Evolutionary conservation across 1,140 invertebrate species (phyloP), one percentile per base, ranked within the genome.

Genomic region (Globodera rostochiensis): DNA sequence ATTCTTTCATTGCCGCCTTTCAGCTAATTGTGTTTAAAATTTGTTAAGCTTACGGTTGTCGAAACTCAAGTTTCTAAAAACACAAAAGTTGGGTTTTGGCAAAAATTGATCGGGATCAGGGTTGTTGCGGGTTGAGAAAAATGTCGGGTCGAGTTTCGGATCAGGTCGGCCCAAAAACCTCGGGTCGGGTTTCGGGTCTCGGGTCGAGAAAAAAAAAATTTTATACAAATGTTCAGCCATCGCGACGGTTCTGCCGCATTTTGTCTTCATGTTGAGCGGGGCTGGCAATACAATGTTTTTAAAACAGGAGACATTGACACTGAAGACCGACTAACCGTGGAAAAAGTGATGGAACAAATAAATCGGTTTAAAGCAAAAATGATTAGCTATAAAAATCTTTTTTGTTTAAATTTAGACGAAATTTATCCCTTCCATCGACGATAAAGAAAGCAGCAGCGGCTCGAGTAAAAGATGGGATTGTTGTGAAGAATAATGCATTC

Each of bases 271-370:
- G 83, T 88, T 0, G 83, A 77, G 70, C 83, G 77, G n/a, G 78
- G 81, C n/a, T 88, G 87, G 87, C 88, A 89, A 77, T 89, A 90
- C 78, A 89, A 89, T 80, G 84, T 89, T 7, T 89, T 89, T 74
- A 89, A 89, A 80, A 88, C 87, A 2, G 88, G 88, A 13, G 79
- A 83, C 67, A 60, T 80, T 4, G 88, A 89, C 76, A 85, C 86
- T 19, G 79, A 82, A 5, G 79, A 86, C 60, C 77, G 88, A 36
- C 25, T 89, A 46, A 90, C 87, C 7, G 82, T 89, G 53, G 87
- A 87, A 57, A 73, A 90, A 77, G 85, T 89, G 60, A 79, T 89
- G 67, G 53, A 85, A 13, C 60, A 77, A 76, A 73, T 73, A 64
- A 64, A 19, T 19, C 57, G 57, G 57, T 19, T 6, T 25, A 25